Percentiles rank a stretch among this genome's conserved stretches.
phyloP scores from a whole-genome alignment of 1,140 invertebrate genomes.

The Panagrolaimus sp. region DNA sequence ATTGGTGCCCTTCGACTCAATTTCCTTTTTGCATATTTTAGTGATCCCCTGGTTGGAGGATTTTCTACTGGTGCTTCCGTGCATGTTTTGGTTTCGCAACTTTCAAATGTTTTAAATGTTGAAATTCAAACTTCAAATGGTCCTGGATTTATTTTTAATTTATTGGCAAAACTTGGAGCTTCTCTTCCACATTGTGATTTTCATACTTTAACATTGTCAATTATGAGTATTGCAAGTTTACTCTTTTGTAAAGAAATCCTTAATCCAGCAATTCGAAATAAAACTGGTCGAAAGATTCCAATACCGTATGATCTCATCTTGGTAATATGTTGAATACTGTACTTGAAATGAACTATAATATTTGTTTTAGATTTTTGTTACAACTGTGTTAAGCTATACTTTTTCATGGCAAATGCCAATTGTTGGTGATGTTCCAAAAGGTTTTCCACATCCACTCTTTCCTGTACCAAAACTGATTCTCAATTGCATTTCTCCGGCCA shows the following conservation, averaged over 20 bases:
- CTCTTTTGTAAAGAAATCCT: constrained; percentile 39
- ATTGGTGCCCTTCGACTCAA: constrained; percentile 78
- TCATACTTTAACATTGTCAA: background rate
- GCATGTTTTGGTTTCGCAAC: constrained; percentile 79
- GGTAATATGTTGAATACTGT: background rate
- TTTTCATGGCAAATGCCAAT: constrained; percentile 38
- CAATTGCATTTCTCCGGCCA: constrained; percentile 49
- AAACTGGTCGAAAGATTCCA: constrained; percentile 22
- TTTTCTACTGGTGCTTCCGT: constrained; percentile 84
- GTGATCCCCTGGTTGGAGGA: constrained; percentile 80
- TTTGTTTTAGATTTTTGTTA: constrained; percentile 34
- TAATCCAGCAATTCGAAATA: constrained; percentile 29
- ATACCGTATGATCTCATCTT: constrained; percentile 37
- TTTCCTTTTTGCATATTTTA: constrained; percentile 74
- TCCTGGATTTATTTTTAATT: constrained; percentile 12
- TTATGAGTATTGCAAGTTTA: background rate
- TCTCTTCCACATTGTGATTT: background rate
- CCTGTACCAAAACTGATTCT: constrained; percentile 54
- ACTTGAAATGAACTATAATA: too few species aligned
- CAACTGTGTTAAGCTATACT: constrained; percentile 42
- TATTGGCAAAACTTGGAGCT: background rate
- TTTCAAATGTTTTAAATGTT: constrained; percentile 78
- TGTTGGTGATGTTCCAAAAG: constrained; percentile 36
- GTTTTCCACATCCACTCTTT: constrained; percentile 53
- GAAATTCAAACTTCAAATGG: constrained; percentile 22